A percentile compares a stretch with the other conserved stretches of the same genome.
phyloP scores from a whole-genome alignment of 2,113 vertebrate species.

The Perognathus longimembris region DNA sequence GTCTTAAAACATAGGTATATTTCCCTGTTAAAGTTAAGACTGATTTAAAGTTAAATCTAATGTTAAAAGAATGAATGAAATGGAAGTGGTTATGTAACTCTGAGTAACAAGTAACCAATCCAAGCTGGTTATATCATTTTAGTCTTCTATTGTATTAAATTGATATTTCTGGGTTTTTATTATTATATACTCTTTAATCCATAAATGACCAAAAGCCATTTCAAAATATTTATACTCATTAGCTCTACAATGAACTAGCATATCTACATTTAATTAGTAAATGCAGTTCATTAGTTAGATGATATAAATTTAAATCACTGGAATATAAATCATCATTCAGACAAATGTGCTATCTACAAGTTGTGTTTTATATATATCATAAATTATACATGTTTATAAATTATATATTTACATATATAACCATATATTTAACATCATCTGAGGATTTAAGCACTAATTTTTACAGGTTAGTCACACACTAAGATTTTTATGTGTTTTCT shows the following conservation, averaged over 20 bases:
- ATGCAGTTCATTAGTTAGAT: neutral
- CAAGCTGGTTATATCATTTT: neutral
- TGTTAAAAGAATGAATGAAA: neutral
- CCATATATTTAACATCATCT: too few species aligned
- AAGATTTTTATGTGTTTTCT: neutral
- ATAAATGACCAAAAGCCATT: neutral
- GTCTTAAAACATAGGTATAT: neutral
- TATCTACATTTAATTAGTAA: neutral
- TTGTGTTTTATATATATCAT: neutral
- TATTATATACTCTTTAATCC: constrained; percentile 3
- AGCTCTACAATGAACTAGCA: neutral
- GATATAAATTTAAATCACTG: neutral
- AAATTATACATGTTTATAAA: too few species aligned
- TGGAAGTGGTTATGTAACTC: neutral
- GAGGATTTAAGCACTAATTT: too few species aligned
- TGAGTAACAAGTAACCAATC: neutral
- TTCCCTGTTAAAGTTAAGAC: neutral
- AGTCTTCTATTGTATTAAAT: neutral
- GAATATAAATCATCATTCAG: neutral
- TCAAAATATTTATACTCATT: neutral
- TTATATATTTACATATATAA: too few species aligned
- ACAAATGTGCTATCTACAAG: neutral
- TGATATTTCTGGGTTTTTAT: constrained; percentile 16
- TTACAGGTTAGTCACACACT: neutral
- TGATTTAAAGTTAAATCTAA: constrained; percentile 21